These are phyloP conservation scores for Linurgus olivaceus DNA, from an alignment of 2,797 vertebrate genomes.

Conservation along the genomic window DNA sequence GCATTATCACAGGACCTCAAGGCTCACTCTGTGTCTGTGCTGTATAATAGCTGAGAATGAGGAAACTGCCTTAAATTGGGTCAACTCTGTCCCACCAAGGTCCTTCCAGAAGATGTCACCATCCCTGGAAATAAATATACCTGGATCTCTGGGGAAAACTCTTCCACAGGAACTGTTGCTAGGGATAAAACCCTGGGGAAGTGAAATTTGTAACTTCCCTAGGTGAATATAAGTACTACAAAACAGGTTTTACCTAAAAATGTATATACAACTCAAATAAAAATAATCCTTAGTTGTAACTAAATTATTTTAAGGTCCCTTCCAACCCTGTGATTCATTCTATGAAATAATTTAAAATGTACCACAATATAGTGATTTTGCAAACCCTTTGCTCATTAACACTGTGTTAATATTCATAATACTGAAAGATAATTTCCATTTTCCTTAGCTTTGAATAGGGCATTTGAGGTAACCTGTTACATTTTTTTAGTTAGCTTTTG, in stretches of 20 bases:
- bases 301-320: not conserved
- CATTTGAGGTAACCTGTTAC: not conserved
- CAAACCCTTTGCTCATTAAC: not conserved
- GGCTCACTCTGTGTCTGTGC: not conserved
- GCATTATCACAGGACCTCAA: not conserved
- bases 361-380: not conserved
- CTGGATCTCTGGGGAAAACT: not conserved
- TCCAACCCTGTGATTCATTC: not conserved
- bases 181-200: not conserved
- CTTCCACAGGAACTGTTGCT: not conserved
- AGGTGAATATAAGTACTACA: not conserved
- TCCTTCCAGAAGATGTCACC: not conserved
- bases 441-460: not conserved
- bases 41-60: not conserved
- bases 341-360: not conserved
- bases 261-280: not conserved
- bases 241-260: not conserved
- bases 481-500: constrained; percentile 5
- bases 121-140: not conserved
- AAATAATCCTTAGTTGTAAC: not conserved
- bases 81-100: not conserved
- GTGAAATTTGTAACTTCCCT: not conserved
- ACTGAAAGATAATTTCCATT: constrained; percentile 8
- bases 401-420: constrained; percentile 4
- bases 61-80: not conserved